Percentiles rank a stretch among this genome's conserved stretches.
Evolutionary conservation across 1,140 invertebrate genomes (phyloP).

Genomic region (Bombus sylvicola): DNA sequence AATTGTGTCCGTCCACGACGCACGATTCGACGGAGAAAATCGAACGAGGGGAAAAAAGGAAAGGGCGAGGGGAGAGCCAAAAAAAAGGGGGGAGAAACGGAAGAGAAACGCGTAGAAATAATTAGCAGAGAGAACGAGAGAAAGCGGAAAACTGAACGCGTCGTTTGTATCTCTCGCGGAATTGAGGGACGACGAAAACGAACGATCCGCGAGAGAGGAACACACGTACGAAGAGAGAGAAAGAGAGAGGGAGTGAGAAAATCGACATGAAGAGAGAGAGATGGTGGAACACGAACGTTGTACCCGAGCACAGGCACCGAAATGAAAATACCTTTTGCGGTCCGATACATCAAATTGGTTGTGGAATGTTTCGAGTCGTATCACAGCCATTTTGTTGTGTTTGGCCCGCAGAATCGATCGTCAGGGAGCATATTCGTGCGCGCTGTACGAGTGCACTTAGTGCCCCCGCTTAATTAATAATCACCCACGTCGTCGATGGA

Average conservation of each 20-base stretch:
- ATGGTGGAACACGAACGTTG: neutral
- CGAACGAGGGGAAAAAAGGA: neutral
- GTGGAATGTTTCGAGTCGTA: constrained; percentile 88
- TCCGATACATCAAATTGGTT: constrained; percentile 88
- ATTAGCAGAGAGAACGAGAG: constrained; percentile 21
- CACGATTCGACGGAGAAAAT: constrained; percentile 6
- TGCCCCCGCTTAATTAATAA: constrained; percentile 53
- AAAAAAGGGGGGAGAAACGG: neutral
- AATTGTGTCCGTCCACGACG: constrained; percentile 80
- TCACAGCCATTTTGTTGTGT: constrained; percentile 93
- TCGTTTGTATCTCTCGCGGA: neutral
- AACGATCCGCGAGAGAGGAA: neutral
- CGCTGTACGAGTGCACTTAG: constrained; percentile 2
- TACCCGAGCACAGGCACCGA: constrained; percentile 19
- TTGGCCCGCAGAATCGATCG: constrained; percentile 82
- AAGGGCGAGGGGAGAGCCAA: neutral
- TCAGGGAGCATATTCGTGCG: constrained; percentile 45
- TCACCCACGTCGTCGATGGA: neutral
- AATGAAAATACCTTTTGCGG: constrained; percentile 76
- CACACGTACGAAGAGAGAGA: neutral
- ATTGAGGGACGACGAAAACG: constrained; percentile 17
- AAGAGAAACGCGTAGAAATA: constrained; percentile 31
- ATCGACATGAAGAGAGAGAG: neutral
- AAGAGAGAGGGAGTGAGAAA: neutral
- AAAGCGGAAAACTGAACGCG: neutral